Evolutionary conservation across 2,888 invertebrate genomes (phyloP).

Genomic region (Calameuta pallipes): DNA sequence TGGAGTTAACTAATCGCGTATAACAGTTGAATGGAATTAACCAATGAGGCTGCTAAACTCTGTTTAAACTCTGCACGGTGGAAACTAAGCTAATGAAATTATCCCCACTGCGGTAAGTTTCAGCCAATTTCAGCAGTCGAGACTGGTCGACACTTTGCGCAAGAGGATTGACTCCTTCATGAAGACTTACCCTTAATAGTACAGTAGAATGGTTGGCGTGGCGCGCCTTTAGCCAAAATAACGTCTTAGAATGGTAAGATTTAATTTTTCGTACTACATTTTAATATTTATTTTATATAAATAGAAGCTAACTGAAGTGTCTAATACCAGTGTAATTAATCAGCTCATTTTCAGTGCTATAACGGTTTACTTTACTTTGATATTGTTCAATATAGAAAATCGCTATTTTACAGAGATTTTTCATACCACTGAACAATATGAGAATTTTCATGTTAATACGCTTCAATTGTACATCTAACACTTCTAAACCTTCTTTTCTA

Average conservation of each 20-base stretch:
- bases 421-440: neutral
- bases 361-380: neutral
- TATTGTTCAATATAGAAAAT: neutral
- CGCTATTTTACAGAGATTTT: neutral
- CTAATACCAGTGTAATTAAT: neutral
- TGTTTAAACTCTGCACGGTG: too few species aligned
- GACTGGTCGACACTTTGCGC: neutral
- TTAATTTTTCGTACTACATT: slow-evolving; percentile 14
- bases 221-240: slow-evolving; percentile 47
- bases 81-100: too few species aligned
- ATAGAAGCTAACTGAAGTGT: neutral
- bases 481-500: neutral
- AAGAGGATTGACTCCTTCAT: neutral
- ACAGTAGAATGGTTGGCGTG: slow-evolving; percentile 38
- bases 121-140: neutral
- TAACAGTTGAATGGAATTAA: too few species aligned
- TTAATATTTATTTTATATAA: slow-evolving; percentile 5
- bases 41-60: too few species aligned
- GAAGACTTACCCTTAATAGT: neutral
- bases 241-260: slow-evolving; percentile 50
- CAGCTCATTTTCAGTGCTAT: neutral
- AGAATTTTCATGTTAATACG: neutral
- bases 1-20: too few species aligned
- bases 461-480: neutral
- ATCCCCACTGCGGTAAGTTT: too few species aligned